Percentiles rank a stretch among this genome's conserved stretches.
Evolutionary conservation across 2,113 vertebrate genomes (phyloP).

Genomic region (Nannospalax galili): DNA sequence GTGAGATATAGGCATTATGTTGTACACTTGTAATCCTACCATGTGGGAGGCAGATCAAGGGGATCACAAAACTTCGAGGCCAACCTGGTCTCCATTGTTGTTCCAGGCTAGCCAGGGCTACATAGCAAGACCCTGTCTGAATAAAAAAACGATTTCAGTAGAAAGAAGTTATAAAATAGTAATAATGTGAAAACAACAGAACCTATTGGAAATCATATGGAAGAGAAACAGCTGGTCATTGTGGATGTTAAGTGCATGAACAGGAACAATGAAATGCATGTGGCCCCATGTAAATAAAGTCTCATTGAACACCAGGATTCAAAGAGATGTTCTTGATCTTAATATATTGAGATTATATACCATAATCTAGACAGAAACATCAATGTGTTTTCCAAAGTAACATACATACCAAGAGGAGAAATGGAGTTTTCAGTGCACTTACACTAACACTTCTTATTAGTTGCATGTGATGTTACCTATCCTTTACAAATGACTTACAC

Average conservation of each 20-base stretch:
- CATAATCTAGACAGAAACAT: conserved; percentile 43
- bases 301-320: not conserved
- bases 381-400: not conserved
- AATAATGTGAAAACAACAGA: not conserved
- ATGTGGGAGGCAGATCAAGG: not conserved
- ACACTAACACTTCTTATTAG: conserved; percentile 14
- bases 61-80: not conserved
- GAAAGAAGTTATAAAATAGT: not conserved
- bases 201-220: not conserved
- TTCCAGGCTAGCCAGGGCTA: not conserved
- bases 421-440: not conserved
- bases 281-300: not conserved
- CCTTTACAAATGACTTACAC: conserved; percentile 8
- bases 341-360: not conserved
- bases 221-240: not conserved
- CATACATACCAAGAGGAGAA: not conserved
- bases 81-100: not conserved
- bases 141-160: not conserved
- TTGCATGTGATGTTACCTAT: conserved; percentile 18
- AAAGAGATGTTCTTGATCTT: not conserved
- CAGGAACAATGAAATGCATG: not conserved
- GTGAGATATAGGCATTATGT: not conserved
- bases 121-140: not conserved
- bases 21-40: not conserved
- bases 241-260: not conserved